Percentiles rank a stretch among this genome's conserved stretches.
These are phyloP conservation scores for Zoroaster sp. DNA, from an alignment of 53 echinoderm and acorn worm species.

Conservation along the genomic window DNA sequence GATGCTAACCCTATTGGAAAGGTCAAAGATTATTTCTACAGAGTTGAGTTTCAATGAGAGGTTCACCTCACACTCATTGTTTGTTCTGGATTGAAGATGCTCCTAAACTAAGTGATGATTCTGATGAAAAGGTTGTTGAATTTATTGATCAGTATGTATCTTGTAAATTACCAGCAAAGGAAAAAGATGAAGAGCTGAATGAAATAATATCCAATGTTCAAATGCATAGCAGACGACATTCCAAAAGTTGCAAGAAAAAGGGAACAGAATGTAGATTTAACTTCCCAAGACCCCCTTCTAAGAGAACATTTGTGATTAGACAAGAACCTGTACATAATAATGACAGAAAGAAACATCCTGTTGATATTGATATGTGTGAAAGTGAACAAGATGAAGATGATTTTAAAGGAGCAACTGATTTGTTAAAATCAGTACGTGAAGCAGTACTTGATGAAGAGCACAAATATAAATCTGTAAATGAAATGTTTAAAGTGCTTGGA, in stretches of 20 bases:
- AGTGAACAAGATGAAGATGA: background rate
- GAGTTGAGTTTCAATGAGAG: no score
- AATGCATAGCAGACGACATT: constrained; percentile 61
- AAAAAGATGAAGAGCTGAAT: constrained; percentile 52
- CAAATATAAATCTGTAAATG: background rate
- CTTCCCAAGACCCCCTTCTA: constrained; percentile 67
- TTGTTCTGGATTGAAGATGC: no score
- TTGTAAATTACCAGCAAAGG: constrained; percentile 54
- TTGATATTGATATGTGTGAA: background rate
- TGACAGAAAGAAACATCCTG: background rate
- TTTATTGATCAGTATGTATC: constrained; percentile 70
- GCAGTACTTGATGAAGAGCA: background rate
- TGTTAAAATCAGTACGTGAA: background rate
- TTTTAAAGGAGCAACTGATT: background rate
- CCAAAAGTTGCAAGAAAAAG: constrained; percentile 56
- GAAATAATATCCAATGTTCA: constrained; percentile 66
- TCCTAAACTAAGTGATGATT: constrained; percentile 27
- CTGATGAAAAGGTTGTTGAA: constrained; percentile 41
- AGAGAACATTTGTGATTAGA: constrained; percentile 49
- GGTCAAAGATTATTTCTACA: no score
- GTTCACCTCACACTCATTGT: no score
- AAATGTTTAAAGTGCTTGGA: constrained; percentile 19
- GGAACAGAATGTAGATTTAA: constrained; percentile 70
- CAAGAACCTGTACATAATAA: background rate
- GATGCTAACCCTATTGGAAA: no score